Base-by-base conservation (phyloP, 2,113 vertebrate genomes). In the Climacteris rufus region DNA sequence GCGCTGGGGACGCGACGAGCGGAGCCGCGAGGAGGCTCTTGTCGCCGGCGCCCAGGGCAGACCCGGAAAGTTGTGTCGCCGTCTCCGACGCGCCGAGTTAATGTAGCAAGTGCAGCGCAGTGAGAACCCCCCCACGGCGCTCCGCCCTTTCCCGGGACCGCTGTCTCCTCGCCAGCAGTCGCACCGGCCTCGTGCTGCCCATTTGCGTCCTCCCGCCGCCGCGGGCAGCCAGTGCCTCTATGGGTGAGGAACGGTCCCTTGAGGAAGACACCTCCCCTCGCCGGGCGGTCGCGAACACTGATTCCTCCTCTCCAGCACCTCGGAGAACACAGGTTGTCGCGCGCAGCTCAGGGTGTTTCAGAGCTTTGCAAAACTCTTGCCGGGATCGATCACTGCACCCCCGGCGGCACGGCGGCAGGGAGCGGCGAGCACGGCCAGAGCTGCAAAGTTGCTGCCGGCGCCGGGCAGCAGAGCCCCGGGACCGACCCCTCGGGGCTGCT, bases 31-130 rank as follows among this genome's bases (percentile, higher is more conserved):
- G 8, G 15, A n/a, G 13, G 8, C 20, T 80, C 78, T 54, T 13
- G 71, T 31, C 2, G 7, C 24, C 42, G 30, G 47, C 65, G 53
- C 54, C 47, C 49, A 47, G 60, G 85, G 54, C 93, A 88, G 96
- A 94, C 84, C 81, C 84, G 60, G 72, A 96, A 98, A 98, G 96
- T 98, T 98, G 92, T 93, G 66, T 35, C 94, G 20, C 57, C 89
- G 92, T 94, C 95, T 79, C 42, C 83, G 90, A 65, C 63, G 92
- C 86, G 44, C 65, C 56, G 91, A 74, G 68, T 94, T 93, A 90
- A 93, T 82, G 96, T 91, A 80, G 97, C 97, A 11, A 91, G 84
- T 81, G 95, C 68, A 24, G 91, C 35, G 66, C 53, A 53, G 37
- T 79, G 79, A 72, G 81, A 85, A 64, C 17, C 50, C 90, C 85